A percentile compares a stretch with the other conserved stretches of the same genome.
Conservation (phyloP, 2,797 vertebrate genomes). For the Acanthopagrus latus region DNA sequence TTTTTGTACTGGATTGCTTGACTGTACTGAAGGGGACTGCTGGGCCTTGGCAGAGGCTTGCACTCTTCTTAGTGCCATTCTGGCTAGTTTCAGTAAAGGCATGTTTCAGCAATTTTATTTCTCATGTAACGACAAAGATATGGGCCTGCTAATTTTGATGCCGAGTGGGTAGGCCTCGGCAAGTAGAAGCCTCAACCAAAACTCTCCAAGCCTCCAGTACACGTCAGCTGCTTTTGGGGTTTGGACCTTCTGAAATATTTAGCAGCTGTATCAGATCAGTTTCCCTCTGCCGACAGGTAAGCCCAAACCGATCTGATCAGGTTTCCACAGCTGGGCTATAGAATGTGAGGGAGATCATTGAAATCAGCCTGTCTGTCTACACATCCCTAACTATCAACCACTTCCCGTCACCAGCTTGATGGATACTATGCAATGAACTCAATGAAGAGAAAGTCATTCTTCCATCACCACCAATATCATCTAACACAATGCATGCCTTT, state of each 20-base stretch:
- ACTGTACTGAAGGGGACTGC: too few relatives aligned
- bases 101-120: not conserved
- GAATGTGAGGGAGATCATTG: slow-evolving; percentile 17
- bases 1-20: too few relatives aligned
- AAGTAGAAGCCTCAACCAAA: slow-evolving; percentile 49
- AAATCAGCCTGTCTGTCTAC: slow-evolving; percentile 23
- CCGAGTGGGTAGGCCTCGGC: not conserved
- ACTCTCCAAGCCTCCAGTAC: slow-evolving; percentile 1
- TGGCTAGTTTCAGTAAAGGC: not conserved
- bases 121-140: not conserved
- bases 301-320: slow-evolving; percentile 50
- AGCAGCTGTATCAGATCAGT: slow-evolving; percentile 44
- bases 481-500: slow-evolving; percentile 8
- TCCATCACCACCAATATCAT: slow-evolving; percentile 14
- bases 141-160: not conserved
- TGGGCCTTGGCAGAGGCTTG: too few relatives aligned
- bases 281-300: slow-evolving; percentile 52
- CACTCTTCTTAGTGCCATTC: too few relatives aligned
- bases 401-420: not conserved
- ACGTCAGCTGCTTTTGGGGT: slow-evolving; percentile 44
- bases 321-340: slow-evolving; percentile 52
- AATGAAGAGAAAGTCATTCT: slow-evolving; percentile 14
- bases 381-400: slow-evolving; percentile 9
- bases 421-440: not conserved
- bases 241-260: slow-evolving; percentile 66